A percentile compares a stretch with the other conserved stretches of the same genome.
These are phyloP conservation scores for Panthera leo DNA, from an alignment of 2,113 vertebrate genomes.

Conservation along the genomic window DNA sequence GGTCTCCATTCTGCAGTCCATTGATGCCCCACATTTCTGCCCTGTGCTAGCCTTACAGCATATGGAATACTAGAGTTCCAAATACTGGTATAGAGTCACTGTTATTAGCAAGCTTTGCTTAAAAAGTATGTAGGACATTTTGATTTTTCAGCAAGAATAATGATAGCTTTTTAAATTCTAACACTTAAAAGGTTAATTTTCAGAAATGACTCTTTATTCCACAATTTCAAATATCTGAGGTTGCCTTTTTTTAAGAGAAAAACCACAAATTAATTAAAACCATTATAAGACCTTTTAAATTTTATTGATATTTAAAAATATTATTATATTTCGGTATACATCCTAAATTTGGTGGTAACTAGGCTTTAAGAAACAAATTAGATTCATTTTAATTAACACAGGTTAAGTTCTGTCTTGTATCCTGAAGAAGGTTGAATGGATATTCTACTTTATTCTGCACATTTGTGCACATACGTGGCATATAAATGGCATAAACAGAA, in stretches of 20 bases:
- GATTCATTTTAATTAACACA: not conserved
- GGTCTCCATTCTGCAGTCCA: not conserved
- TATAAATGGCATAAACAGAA: not conserved
- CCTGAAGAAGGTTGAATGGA: not conserved
- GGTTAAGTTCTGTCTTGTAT: not conserved
- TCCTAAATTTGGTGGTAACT: not conserved
- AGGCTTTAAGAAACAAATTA: not conserved
- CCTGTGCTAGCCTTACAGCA: not conserved
- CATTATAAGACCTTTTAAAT: not conserved
- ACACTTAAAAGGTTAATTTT: not conserved
- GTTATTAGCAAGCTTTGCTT: not conserved
- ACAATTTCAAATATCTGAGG: not conserved
- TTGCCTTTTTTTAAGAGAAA: not conserved
- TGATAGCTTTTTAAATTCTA: not conserved
- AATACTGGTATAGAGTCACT: not conserved
- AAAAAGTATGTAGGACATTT: not conserved
- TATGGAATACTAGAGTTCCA: accelerated
- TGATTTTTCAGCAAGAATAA: slow-evolving; percentile 13
- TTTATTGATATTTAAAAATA: not conserved
- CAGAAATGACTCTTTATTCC: slow-evolving; percentile 12
- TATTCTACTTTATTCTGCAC: not conserved
- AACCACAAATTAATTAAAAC: not conserved
- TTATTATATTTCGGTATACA: not conserved
- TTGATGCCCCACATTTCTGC: too few relatives aligned
- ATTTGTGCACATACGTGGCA: not conserved